Conservation (phyloP, 2,888 invertebrate genomes). For the Desoria tigrina region DNA sequence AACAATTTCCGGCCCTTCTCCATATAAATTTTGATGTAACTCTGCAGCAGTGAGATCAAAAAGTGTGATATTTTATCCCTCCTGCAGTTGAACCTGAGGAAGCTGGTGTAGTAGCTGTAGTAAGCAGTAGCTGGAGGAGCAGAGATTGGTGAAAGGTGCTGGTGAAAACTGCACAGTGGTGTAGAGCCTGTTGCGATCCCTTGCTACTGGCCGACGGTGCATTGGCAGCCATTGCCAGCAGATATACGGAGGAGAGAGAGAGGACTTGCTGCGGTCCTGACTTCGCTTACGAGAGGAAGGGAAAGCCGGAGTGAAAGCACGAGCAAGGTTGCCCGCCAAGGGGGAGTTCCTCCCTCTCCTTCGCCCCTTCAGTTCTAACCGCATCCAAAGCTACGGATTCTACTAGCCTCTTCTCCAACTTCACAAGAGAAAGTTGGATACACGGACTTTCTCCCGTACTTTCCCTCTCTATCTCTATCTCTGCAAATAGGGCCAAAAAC, state of each 20-base stretch:
- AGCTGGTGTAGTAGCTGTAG: no score
- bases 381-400: no score
- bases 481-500: no score
- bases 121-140: no score
- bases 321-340: constrained; percentile 9
- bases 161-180: constrained; percentile 14
- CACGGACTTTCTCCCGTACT: no score
- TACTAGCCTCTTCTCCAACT: neutral
- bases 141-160: constrained; percentile 14
- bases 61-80: no score
- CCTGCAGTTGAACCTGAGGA: no score
- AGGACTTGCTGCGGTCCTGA: constrained; percentile 10
- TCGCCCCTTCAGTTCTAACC: constrained; percentile 1
- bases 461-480: no score
- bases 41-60: no score
- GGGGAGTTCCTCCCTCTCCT: constrained; percentile 7
- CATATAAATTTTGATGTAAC: neutral
- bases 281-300: constrained; percentile 2
- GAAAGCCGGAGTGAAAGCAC: constrained; percentile 17
- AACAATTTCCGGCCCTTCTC: no score
- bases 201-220: constrained; percentile 5
- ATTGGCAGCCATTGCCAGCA: constrained; percentile 19
- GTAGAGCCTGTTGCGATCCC: constrained; percentile 22
- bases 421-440: no score
- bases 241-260: constrained; percentile 1